These are phyloP conservation scores for Callosobruchus maculatus DNA, from an alignment of 2,888 invertebrate species.

Conservation along the genomic window DNA sequence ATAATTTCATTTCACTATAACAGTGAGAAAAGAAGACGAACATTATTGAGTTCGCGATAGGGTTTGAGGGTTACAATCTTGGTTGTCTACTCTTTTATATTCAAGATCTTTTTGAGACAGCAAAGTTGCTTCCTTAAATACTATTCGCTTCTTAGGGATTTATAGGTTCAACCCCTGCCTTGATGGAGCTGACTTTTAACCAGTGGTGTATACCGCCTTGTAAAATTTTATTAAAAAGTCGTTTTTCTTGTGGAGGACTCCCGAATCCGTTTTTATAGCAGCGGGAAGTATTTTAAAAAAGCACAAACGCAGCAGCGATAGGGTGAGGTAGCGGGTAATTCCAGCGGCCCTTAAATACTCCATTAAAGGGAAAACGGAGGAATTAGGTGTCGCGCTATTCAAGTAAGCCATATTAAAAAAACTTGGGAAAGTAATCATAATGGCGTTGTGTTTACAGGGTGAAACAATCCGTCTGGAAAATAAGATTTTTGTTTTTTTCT, in stretches of 20 bases:
- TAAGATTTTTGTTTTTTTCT: no score
- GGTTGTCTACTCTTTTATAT: no score
- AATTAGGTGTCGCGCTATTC: background rate
- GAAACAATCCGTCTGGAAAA: background rate
- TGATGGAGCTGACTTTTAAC: background rate
- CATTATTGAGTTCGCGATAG: no score
- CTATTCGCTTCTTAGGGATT: no score
- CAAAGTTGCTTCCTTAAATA: no score
- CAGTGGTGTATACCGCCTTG: background rate
- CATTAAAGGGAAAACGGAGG: background rate
- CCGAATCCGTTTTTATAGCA: background rate
- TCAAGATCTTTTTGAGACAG: no score
- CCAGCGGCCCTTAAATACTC: background rate
- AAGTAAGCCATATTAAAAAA: conserved; percentile 41
- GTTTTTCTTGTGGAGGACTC: background rate
- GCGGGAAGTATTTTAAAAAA: background rate
- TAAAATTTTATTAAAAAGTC: background rate
- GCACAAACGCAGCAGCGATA: background rate
- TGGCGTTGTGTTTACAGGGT: conserved; percentile 14
- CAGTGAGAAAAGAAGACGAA: no score
- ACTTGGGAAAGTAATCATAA: conserved; percentile 46
- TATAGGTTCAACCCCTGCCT: no score
- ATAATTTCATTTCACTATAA: no score
- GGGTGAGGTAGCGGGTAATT: background rate
- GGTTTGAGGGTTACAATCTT: no score